phyloP scores from a whole-genome alignment of 2,888 invertebrate species.

The Camptogramma bilineatum region DNA sequence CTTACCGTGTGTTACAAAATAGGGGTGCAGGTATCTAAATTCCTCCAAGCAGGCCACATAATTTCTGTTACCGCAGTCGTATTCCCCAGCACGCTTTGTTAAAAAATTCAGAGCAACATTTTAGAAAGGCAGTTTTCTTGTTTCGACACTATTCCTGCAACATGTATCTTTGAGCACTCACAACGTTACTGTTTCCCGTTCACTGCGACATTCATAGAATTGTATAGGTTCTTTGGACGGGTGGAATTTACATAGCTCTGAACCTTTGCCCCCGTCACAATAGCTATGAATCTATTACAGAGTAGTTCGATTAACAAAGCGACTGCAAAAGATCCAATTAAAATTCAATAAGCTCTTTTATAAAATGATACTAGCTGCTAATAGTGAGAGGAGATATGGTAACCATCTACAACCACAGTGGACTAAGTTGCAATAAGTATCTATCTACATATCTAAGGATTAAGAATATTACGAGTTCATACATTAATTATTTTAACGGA shows the following conservation, averaged over 20 bases:
- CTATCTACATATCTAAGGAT: too few species aligned
- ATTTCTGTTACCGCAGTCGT: neutral
- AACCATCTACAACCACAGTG: too few species aligned
- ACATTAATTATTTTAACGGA: too few species aligned
- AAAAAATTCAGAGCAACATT: neutral
- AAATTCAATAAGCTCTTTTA: neutral
- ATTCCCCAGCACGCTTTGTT: neutral
- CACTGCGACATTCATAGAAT: slow-evolving; percentile 30
- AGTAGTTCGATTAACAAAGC: slow-evolving; percentile 34
- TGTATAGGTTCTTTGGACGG: slow-evolving; percentile 29
- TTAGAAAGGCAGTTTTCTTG: neutral
- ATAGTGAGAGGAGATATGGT: too few species aligned
- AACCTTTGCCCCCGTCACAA: slow-evolving; percentile 33
- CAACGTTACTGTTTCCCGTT: slow-evolving; percentile 17
- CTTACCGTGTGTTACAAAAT: too few species aligned
- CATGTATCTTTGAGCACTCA: slow-evolving; percentile 19
- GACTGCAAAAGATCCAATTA: slow-evolving; percentile 6
- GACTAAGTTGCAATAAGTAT: too few species aligned
- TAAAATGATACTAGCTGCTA: too few species aligned
- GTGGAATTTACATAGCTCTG: slow-evolving; percentile 40
- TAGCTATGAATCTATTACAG: slow-evolving; percentile 40
- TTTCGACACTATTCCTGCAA: slow-evolving; percentile 7
- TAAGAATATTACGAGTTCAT: too few species aligned
- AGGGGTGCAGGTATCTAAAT: too few species aligned
- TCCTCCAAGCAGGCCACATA: neutral